Conservation (phyloP, 2,797 vertebrate genomes). For the Oceanodroma leucorhoa region DNA sequence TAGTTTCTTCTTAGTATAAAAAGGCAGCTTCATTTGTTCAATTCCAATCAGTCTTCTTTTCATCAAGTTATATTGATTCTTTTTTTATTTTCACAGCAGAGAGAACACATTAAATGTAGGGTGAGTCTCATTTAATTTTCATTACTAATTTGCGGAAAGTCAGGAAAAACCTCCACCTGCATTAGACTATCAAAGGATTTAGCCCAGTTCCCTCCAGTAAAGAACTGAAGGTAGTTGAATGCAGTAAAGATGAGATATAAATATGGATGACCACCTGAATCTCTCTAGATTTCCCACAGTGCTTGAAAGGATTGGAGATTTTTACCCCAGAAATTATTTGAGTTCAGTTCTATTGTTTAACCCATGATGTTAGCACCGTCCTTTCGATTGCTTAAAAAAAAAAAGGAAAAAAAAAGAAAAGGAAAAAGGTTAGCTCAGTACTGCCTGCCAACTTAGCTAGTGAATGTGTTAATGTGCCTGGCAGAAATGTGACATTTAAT, state of each 20-base stretch:
- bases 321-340: background rate
- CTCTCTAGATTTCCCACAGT: background rate
- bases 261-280: background rate
- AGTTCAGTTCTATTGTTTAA: background rate
- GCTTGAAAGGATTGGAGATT: background rate
- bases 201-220: background rate
- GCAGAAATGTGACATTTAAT: background rate
- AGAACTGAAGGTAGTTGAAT: background rate
- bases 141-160: background rate
- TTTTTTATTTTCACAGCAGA: background rate
- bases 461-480: background rate
- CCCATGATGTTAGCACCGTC: background rate
- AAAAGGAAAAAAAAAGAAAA: too few relatives aligned
- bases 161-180: background rate
- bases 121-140: background rate
- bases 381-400: background rate
- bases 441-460: background rate
- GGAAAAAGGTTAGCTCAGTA: background rate
- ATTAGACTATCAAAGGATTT: background rate
- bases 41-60: background rate
- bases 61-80: background rate
- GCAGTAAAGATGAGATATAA: background rate
- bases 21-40: background rate
- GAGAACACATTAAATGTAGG: background rate
- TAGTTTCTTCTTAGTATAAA: background rate